A percentile compares a stretch with the other conserved stretches of the same genome.
Evolutionary conservation across 2,888 invertebrate genomes (phyloP).

Genomic region (Opisthograptis luteolata): DNA sequence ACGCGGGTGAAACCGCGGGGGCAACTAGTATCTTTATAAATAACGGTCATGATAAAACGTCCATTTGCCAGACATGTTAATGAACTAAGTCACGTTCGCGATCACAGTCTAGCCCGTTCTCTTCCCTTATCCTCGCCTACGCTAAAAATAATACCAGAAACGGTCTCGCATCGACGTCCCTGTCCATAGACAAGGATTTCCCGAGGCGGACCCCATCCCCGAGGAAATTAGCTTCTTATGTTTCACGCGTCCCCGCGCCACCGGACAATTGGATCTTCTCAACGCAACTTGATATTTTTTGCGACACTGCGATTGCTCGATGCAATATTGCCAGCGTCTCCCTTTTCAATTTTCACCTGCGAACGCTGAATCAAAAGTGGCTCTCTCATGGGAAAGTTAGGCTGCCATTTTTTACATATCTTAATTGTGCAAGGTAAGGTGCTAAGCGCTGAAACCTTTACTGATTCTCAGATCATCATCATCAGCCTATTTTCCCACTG

Average conservation of each 20-base stretch:
- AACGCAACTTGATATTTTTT: conserved; percentile 71
- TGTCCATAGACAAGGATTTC: conserved; percentile 59
- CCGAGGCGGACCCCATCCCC: conserved; percentile 62
- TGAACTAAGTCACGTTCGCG: neutral
- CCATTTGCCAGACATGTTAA: too few relatives aligned
- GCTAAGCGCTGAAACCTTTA: too few relatives aligned
- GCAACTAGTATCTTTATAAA: too few relatives aligned
- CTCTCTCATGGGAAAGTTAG: too few relatives aligned
- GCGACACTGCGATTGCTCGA: conserved; percentile 55
- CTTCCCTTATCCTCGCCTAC: too few relatives aligned
- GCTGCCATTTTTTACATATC: too few relatives aligned
- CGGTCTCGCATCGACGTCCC: conserved; percentile 43
- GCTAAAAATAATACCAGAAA: conserved; percentile 17
- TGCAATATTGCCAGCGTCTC: conserved; percentile 54
- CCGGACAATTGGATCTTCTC: conserved; percentile 66
- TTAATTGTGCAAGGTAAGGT: too few relatives aligned
- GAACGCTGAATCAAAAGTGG: neutral
- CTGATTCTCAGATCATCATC: too few relatives aligned
- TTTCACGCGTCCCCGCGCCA: conserved; percentile 55
- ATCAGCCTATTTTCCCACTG: too few relatives aligned
- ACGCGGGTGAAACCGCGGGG: too few relatives aligned
- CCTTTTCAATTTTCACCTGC: neutral
- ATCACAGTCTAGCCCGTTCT: too few relatives aligned
- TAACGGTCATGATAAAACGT: too few relatives aligned
- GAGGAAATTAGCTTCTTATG: conserved; percentile 75